Conservation (phyloP, 2,888 invertebrate species). For the Neria commutata region DNA sequence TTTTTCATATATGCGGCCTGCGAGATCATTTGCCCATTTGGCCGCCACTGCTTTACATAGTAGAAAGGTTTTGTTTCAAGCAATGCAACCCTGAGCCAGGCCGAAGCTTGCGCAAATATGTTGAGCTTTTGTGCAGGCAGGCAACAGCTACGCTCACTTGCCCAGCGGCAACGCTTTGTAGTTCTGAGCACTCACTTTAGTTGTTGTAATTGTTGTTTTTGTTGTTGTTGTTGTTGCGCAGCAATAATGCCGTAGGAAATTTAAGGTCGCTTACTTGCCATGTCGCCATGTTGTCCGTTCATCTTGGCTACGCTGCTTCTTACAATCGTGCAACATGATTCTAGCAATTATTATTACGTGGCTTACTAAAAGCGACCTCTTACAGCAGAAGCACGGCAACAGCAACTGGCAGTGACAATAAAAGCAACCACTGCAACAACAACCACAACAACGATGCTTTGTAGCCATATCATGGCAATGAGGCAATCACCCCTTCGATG, state of each 20-base stretch:
- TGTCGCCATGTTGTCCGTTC: neutral
- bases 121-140: too few species aligned
- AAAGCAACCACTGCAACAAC: neutral
- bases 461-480: neutral
- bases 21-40: too few species aligned
- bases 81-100: too few species aligned
- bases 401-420: neutral
- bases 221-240: too few species aligned
- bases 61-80: too few species aligned
- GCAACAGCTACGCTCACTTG: too few species aligned
- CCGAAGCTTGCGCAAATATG: too few species aligned
- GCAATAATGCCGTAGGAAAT: neutral
- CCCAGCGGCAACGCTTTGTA: too few species aligned
- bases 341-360: neutral
- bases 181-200: too few species aligned
- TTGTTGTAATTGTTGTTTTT: neutral
- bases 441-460: neutral
- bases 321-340: neutral
- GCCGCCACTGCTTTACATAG: too few species aligned
- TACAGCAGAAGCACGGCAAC: neutral
- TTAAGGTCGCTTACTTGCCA: neutral
- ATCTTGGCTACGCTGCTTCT: neutral
- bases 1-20: too few species aligned
- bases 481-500: neutral
- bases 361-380: neutral